Percentiles rank a stretch among this genome's conserved stretches.
These are phyloP conservation scores for Leptobrachium ailaonicum DNA, from an alignment of 2,113 vertebrate species.

Conservation along the genomic window DNA sequence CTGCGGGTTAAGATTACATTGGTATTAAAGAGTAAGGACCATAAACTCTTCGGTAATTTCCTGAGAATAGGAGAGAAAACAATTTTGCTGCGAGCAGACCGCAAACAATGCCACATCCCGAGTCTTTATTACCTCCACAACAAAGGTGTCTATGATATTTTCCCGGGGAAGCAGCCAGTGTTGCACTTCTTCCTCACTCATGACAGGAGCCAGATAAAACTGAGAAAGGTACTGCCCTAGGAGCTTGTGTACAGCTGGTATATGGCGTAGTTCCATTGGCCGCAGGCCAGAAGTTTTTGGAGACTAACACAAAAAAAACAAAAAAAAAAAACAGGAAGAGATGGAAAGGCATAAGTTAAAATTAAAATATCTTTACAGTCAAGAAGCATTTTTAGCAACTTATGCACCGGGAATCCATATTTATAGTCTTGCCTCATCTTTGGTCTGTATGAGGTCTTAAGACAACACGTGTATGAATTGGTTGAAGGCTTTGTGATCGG, in stretches of 20 bases:
- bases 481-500: too few species aligned
- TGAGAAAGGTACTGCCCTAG: slow-evolving; percentile 84
- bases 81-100: neutral
- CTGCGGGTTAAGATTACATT: slow-evolving; percentile 62
- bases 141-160: slow-evolving; percentile 94
- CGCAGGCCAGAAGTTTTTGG: slow-evolving; percentile 85
- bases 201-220: slow-evolving; percentile 87
- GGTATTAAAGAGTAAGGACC: neutral
- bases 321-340: too few species aligned
- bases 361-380: too few species aligned
- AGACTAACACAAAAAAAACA: slow-evolving; percentile 67
- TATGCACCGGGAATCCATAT: too few species aligned
- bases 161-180: slow-evolving; percentile 96
- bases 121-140: slow-evolving; percentile 83
- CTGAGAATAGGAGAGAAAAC: too few species aligned
- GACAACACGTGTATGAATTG: too few species aligned
- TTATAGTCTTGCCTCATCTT: too few species aligned
- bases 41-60: too few species aligned
- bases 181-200: slow-evolving; percentile 88
- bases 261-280: slow-evolving; percentile 87
- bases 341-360: too few species aligned
- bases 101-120: neutral
- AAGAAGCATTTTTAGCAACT: too few species aligned
- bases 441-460: too few species aligned
- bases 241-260: slow-evolving; percentile 83